These are phyloP conservation scores for Prietella phreatophila DNA, from an alignment of 2,113 vertebrate genomes.

Conservation along the genomic window DNA sequence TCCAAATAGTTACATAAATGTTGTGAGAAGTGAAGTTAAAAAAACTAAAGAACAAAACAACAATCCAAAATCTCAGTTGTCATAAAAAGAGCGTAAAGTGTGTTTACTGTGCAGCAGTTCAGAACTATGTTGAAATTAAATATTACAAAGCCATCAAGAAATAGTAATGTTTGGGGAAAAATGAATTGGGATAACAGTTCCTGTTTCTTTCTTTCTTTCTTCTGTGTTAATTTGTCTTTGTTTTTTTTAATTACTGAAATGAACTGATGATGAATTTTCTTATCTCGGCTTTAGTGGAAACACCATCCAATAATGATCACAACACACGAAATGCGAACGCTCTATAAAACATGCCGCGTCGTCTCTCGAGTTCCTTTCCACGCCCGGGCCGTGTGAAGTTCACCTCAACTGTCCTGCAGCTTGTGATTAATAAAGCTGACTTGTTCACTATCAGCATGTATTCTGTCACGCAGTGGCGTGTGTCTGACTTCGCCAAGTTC, in stretches of 20 bases:
- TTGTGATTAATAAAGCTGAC: constrained; percentile 37
- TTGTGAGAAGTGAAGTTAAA: not conserved
- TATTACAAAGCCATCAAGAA: not conserved
- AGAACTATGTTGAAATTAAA: not conserved
- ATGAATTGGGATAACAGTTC: not conserved
- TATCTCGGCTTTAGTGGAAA: not conserved
- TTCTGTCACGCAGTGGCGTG: constrained; percentile 13
- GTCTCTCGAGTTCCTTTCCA: not conserved
- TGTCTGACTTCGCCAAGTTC: constrained; percentile 13
- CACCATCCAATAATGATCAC: not conserved
- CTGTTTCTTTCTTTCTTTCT: not conserved
- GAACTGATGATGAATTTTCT: too few relatives aligned
- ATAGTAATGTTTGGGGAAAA: not conserved
- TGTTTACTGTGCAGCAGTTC: not conserved
- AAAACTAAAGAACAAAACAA: too few relatives aligned
- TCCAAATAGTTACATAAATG: not conserved
- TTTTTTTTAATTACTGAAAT: not conserved
- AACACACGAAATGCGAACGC: not conserved
- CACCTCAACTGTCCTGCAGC: not conserved
- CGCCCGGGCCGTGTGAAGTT: not conserved
- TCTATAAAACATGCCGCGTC: not conserved
- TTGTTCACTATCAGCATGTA: constrained; percentile 39
- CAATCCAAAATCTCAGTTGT: not conserved
- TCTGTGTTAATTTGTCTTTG: not conserved
- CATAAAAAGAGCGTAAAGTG: not conserved